Base-by-base conservation (phyloP, 2,888 invertebrate species). In the Drosophila prostipennis region DNA sequence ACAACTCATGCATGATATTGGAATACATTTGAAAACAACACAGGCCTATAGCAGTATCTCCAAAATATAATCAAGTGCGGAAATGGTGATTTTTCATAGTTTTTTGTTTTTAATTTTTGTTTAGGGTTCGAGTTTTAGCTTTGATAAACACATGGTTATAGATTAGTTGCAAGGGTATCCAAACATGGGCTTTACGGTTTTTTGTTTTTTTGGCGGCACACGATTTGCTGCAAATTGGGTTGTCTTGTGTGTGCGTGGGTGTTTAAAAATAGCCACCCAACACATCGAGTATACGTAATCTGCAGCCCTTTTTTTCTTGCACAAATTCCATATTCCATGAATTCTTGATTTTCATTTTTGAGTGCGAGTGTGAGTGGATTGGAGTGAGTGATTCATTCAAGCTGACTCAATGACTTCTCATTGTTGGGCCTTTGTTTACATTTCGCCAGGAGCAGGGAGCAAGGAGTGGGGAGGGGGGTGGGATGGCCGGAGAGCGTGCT, bases 341-440 rank as follows among this genome's bases (percentile, higher is more conserved):
- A 59, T 37, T 37, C 37, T 46, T 14, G 19, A 58, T 23, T 19
- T 37, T n/a, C 14, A 11, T 11, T 34, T 32, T 11, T 6, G 14
- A 6, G 34, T 36, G 7, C 2, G 2, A 26, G 29, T 54, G 16
- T 32, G 34, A 37, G 46, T 37, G 46, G 23, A 10, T 34, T 60
- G 64, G 61, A 61, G 63, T 39, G 61, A 48, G 48, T 63, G 61
- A 63, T 64, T 63, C 61, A 63, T 64, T 63, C 42, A 16, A 48
- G 32, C 57, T 57, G 46, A 46, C 39, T 63, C 45, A 65, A 65
- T 69, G 70, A 46, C 39, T 32, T 39, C 69, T 34, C 55, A 54
- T 34, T 65, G 45, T 69, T 6, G 34, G 29, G 39, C 69, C 69
- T 65, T 69, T 65, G 65, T 65, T 65, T 65, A 65, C 65, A 55